Percentiles rank a stretch among this genome's conserved stretches.
These are phyloP conservation scores for Rhinophrynus dorsalis DNA, from an alignment of 2,797 vertebrate genomes.

Conservation along the genomic window DNA sequence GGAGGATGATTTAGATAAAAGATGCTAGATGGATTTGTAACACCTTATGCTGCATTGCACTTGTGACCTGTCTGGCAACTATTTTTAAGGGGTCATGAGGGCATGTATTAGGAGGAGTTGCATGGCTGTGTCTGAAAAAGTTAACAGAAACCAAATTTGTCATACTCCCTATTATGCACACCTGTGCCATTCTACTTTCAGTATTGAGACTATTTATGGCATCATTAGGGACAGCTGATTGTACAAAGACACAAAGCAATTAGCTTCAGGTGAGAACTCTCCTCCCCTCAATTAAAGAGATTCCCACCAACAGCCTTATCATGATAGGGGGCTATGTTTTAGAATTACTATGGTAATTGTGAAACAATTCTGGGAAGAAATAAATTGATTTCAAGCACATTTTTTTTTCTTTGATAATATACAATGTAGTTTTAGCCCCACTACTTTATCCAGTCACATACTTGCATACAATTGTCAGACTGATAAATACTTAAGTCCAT, in stretches of 20 bases:
- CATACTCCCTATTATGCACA: slow-evolving; percentile 1
- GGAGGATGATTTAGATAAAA: too few species aligned
- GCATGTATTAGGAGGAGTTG: not conserved
- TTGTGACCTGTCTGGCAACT: not conserved
- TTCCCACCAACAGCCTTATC: not conserved
- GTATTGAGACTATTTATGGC: not conserved
- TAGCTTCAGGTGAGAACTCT: not conserved
- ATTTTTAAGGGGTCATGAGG: not conserved
- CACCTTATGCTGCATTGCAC: not conserved
- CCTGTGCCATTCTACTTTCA: not conserved
- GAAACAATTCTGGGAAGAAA: too few species aligned
- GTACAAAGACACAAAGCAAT: not conserved
- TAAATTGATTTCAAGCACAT: too few species aligned
- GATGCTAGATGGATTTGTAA: too few species aligned
- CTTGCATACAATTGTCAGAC: too few species aligned
- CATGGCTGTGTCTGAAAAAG: not conserved
- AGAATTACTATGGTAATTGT: too few species aligned
- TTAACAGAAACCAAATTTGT: slow-evolving; percentile 37
- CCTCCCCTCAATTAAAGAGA: not conserved
- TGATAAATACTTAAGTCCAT: too few species aligned
- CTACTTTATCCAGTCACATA: too few species aligned
- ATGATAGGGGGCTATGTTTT: too few species aligned
- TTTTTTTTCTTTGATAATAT: too few species aligned
- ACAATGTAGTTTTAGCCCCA: too few species aligned
- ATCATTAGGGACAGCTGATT: not conserved